Base-by-base conservation (phyloP, 2,888 invertebrate genomes). In the Adineta ricciae region DNA sequence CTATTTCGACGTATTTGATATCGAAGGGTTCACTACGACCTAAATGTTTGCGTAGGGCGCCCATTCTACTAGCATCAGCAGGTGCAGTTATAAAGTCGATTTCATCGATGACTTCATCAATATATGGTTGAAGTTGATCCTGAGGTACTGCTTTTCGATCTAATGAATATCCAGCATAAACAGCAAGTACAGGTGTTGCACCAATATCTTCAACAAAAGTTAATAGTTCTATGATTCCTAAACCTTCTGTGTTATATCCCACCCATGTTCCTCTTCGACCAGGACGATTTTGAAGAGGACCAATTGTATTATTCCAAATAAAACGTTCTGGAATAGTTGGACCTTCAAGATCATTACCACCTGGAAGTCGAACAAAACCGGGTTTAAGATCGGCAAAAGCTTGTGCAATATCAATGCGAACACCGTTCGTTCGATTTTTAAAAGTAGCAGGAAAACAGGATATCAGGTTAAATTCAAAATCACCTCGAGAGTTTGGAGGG, bases 271-370 rank as follows among this genome's bases (percentile, higher is more conserved):
- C 64, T 64, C n/a, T n/a, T n/a, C n/a, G n/a, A n/a, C n/a, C n/a
- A n/a, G n/a, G n/a, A n/a, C n/a, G n/a, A n/a, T n/a, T 27, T 32
- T 64, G 27, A 64, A 64, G 64, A 64, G 2, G 16, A 32, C 32
- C n/a, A n/a, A n/a, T n/a, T n/a, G n/a, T n/a, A n/a, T n/a, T n/a
- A n/a, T n/a, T n/a, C n/a, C n/a, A n/a, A n/a, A n/a, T n/a, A n/a
- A n/a, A n/a, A n/a, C n/a, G n/a, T n/a, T n/a, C n/a, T n/a, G n/a
- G n/a, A n/a, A 64, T 64, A 9, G 27, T 32, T 24, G 1, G 64
- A 64, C 64, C 64, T 64, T 64, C 64, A 27, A 64, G 64, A 64
- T 64, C 64, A 32, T 64, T 64, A 64, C 64, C 64, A 32, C 64
- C 64, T 14, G 64, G 64, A 32, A 64, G 32, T 64, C 64, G 64